These are phyloP conservation scores for Drosophila phalerata DNA, from an alignment of 2,888 invertebrate genomes.

Conservation along the genomic window DNA sequence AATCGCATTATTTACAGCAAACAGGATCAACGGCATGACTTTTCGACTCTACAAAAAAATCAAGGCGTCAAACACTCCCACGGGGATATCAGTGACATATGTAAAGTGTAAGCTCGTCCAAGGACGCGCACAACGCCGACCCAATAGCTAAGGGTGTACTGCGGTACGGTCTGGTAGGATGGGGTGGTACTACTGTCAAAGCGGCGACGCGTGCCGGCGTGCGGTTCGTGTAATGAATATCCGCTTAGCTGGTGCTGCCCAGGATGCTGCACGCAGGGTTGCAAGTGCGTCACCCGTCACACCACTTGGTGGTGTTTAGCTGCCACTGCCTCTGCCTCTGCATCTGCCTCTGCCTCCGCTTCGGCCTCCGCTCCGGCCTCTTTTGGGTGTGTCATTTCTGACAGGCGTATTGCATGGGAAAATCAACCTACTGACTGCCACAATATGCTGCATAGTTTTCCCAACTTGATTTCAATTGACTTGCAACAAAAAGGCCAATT, in stretches of 20 bases:
- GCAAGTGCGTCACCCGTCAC: constrained; percentile 42
- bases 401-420: constrained; percentile 74
- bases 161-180: neutral
- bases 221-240: constrained; percentile 84
- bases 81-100: constrained; percentile 86
- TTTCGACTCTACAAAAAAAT: constrained; percentile 63
- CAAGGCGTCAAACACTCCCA: constrained; percentile 84
- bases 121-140: constrained; percentile 40
- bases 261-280: constrained; percentile 67
- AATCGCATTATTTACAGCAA: constrained; percentile 86
- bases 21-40: constrained; percentile 85
- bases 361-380: constrained; percentile 6
- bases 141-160: constrained; percentile 5
- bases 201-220: constrained; percentile 84
- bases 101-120: constrained; percentile 84
- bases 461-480: constrained; percentile 52
- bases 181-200: constrained; percentile 66
- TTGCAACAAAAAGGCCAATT: constrained; percentile 54
- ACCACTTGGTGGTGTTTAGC: constrained; percentile 31
- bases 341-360: neutral
- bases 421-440: constrained; percentile 71
- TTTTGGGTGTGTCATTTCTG: constrained; percentile 57
- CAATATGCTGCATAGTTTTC: constrained; percentile 70
- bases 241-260: constrained; percentile 75
- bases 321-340: constrained; percentile 8